Evolutionary conservation across 2,113 vertebrate genomes (phyloP), one percentile per base, ranked within the genome.

Genomic region (Kryptolebias marmoratus): DNA sequence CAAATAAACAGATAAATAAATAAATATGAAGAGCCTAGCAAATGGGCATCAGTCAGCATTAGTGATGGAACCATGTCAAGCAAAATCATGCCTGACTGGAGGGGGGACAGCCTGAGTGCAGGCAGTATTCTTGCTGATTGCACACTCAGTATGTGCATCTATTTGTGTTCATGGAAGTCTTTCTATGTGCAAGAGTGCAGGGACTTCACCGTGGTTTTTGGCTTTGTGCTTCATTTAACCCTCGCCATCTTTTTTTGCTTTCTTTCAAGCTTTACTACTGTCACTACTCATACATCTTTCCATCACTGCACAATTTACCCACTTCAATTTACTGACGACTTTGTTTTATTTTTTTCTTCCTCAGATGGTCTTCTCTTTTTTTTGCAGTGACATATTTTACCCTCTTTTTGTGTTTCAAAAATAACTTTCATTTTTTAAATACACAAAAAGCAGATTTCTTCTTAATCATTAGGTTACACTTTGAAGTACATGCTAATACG

Each of bases 1-100:
- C 85, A 91, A 93, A 94, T 93, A 94, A 93, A 94, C 88, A 91
- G 84, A 92, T 93, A 92, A 93, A 94, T 94, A 93, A 93, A 93
- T 94, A 92, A 94, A 91, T 85, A 73, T 58, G 81, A 83, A 79
- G 80, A 77, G 88, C 74, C 79, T 44, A 15, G 80, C 82, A 90
- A 93, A 94, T 81, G 90, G 92, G 83, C 89, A 91, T 92, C 88
- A 79, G 87, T 92, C 90, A 93, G 89, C 90, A 89, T 91, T 87
- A 90, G 89, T 86, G 91, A 92, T 90, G 82, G 91, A 91, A 87
- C 68, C 77, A 89, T 83, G 90, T 93, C 88, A 88, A 79, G 84
- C 73, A 63, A 72, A 68, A 89, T 89, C 86, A 88, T 61, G 90
- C 90, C 79, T 82, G 71, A 85, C 77, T 89, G 79, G 81, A 87